Base-by-base conservation (phyloP, 2,113 vertebrate genomes). In the Pionites leucogaster region DNA sequence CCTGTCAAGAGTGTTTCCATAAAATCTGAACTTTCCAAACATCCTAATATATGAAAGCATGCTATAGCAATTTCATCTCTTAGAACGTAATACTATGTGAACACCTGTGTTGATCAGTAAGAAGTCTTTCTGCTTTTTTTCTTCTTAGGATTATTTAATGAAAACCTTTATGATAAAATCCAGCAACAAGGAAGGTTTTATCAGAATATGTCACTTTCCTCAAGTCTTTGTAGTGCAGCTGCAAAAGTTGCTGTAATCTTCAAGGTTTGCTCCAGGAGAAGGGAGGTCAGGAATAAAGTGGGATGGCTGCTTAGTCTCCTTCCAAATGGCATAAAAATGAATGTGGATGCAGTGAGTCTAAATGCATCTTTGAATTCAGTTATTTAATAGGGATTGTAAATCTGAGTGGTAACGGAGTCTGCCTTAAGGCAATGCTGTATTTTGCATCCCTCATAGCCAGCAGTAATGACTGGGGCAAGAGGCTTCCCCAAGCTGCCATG, bases 11-110 rank as follows among this genome's bases (percentile, higher is more conserved):
- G 46, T 13, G 2, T 50, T 62, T 77, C 79, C 71, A 33, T 70
- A 39, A 67, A 70, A 71, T 15, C 55, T 81, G 85, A 94, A 71
- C 64, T 88, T 94, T 24, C 25, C 46, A 69, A 90, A 63, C 79
- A 75, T 55, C 44, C 44, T 39, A 25, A 52, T 76, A 9, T 23
- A 90, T 78, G 72, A 92, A 41, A 88, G 67, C 0, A 4, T 33
- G 44, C 39, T 59, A 5, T 3, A 60, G 69, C 86, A 90, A 67
- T 86, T 93, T 20, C 27, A n/a, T 55, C 63, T 76, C 52, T 50
- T 19, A 64, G 79, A 59, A 35, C 10, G 55, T 59, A n/a, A 59
- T 23, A 15, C 55, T 59, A 7, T 59, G 57, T 59, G 22, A 59
- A 59, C 35, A 59, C 13, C 33, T 59, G 13, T 35, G 22, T 71